A percentile compares a stretch with the other conserved stretches of the same genome.
Evolutionary conservation across 2,888 invertebrate genomes (phyloP).

Genomic region (Euclidia mi): DNA sequence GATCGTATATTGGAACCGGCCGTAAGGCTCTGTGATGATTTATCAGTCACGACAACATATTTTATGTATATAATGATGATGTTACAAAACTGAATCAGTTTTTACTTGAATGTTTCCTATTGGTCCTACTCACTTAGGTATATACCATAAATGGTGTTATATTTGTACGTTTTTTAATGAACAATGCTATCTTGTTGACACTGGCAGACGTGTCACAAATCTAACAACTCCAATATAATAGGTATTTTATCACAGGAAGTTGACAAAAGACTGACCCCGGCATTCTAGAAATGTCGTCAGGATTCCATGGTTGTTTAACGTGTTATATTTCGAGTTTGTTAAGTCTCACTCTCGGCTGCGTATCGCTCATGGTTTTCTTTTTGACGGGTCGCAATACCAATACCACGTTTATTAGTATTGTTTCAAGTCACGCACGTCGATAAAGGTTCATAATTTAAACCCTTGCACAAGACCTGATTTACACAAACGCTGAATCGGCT

Average conservation of each 20-base stretch:
- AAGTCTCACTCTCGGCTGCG: conserved; percentile 7
- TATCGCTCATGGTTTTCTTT: conserved; percentile 19
- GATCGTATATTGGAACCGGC: too few relatives aligned
- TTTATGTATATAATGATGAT: too few relatives aligned
- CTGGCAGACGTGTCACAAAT: background rate
- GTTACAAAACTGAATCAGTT: too few relatives aligned
- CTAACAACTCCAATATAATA: conserved; percentile 15
- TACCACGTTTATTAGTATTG: conserved; percentile 35
- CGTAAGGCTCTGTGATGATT: too few relatives aligned
- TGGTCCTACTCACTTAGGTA: too few relatives aligned
- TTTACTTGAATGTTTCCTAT: too few relatives aligned
- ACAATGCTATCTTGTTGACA: too few relatives aligned
- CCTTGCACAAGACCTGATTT: background rate
- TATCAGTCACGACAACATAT: too few relatives aligned
- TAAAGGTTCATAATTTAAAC: conserved; percentile 36
- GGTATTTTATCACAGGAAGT: conserved; percentile 14
- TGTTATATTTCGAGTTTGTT: conserved; percentile 15
- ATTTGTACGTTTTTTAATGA: too few relatives aligned
- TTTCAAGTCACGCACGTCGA: conserved; percentile 36
- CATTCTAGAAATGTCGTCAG: conserved; percentile 16
- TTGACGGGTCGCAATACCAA: conserved; percentile 12
- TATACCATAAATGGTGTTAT: too few relatives aligned
- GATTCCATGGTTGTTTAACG: conserved; percentile 6
- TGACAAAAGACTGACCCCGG: conserved; percentile 4
- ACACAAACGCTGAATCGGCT: background rate